Evolutionary conservation across 2,113 vertebrate genomes (phyloP).

Genomic region (Antechinus flavipes): DNA sequence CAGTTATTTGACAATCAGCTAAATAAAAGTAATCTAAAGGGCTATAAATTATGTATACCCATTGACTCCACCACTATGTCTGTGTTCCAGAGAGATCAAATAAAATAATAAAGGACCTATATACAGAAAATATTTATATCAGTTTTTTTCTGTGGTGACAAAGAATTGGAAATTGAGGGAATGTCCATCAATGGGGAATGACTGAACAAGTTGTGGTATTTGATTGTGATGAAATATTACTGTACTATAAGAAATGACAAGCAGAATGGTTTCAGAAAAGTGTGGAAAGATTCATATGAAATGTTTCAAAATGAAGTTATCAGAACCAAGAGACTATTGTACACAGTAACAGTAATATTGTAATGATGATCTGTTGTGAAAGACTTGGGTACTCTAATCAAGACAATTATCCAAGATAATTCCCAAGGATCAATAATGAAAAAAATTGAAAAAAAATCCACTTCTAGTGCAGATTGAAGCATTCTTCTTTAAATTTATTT

Average conservation of each 20-base stretch:
- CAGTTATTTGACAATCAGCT: too few relatives aligned
- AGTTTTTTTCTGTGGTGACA: not conserved
- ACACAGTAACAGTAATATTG: not conserved
- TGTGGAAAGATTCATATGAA: not conserved
- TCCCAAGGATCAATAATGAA: not conserved
- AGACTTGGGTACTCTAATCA: not conserved
- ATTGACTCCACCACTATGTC: not conserved
- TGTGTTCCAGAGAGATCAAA: not conserved
- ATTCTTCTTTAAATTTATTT: not conserved
- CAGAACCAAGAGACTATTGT: not conserved
- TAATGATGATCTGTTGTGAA: not conserved
- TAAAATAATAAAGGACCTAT: not conserved
- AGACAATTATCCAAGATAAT: too few relatives aligned
- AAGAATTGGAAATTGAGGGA: not conserved
- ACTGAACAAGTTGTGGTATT: not conserved
- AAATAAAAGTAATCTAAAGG: not conserved
- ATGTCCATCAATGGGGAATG: not conserved
- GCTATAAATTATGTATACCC: not conserved
- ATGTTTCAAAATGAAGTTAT: not conserved
- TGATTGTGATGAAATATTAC: not conserved
- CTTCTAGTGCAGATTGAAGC: not conserved
- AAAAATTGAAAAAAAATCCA: not conserved
- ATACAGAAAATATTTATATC: not conserved
- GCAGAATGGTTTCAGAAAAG: not conserved
- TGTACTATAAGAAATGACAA: not conserved